A percentile compares a stretch with the other conserved stretches of the same genome.
These are phyloP conservation scores for Ceyx melanurus DNA, from an alignment of 2,113 vertebrate genomes.

Conservation along the genomic window DNA sequence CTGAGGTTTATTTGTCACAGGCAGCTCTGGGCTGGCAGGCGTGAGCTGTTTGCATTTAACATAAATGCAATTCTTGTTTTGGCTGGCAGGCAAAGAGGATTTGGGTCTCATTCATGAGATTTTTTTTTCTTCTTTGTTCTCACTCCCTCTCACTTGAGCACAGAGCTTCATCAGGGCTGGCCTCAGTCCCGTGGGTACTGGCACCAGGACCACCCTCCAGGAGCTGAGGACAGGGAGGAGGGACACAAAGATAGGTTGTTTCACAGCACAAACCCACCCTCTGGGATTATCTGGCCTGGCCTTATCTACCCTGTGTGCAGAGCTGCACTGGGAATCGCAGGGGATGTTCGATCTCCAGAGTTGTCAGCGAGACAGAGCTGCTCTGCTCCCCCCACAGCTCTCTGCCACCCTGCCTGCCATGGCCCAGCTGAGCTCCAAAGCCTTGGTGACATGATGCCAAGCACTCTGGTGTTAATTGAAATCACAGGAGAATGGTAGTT, in stretches of 20 bases:
- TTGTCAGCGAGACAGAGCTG: neutral
- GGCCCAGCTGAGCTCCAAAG: neutral
- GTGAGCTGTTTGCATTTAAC: neutral
- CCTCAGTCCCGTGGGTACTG: neutral
- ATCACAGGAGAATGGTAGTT: neutral
- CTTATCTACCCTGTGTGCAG: neutral
- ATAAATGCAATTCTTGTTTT: neutral
- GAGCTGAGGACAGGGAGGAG: accelerated
- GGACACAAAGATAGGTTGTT: neutral
- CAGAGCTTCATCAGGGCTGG: neutral
- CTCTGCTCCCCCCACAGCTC: neutral
- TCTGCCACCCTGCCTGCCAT: neutral
- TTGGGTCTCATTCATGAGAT: slow-evolving; percentile 40
- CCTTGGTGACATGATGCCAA: neutral
- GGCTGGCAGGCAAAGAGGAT: slow-evolving; percentile 55
- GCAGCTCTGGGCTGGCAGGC: slow-evolving; percentile 3
- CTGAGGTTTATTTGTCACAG: neutral
- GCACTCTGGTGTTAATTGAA: neutral
- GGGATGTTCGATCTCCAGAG: neutral
- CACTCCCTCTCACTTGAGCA: neutral
- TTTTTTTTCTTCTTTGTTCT: slow-evolving; percentile 32
- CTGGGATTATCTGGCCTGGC: neutral
- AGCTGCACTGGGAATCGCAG: accelerated
- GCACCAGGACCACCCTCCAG: neutral
- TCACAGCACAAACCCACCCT: neutral